Conservation (phyloP, 2,113 vertebrate genomes). For the Zosterops lateralis region DNA sequence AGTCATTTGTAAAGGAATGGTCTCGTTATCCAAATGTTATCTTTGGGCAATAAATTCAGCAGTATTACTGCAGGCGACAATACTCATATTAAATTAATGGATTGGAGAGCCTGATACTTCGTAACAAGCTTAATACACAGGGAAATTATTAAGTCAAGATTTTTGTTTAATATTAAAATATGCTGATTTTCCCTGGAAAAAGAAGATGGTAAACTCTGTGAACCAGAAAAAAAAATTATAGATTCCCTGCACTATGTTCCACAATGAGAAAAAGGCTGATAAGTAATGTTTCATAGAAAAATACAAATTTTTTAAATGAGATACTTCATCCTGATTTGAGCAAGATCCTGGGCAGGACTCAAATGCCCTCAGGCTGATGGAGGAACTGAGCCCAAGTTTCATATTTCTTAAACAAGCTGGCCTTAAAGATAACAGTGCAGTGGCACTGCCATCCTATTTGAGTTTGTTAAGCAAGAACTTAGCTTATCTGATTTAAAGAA, state of each 20-base stretch:
- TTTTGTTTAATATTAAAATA: slow-evolving; percentile 53
- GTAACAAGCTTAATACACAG: slow-evolving; percentile 16
- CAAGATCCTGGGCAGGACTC: neutral
- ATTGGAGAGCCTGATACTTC: slow-evolving; percentile 34
- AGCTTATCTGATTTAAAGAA: neutral
- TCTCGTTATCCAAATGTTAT: slow-evolving; percentile 44
- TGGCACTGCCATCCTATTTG: neutral
- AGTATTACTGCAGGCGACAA: neutral
- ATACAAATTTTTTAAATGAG: neutral
- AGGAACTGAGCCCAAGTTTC: neutral
- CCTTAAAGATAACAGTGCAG: neutral
- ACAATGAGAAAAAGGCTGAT: neutral
- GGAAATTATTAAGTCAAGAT: slow-evolving; percentile 28
- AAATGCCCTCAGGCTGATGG: neutral
- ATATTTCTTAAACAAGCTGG: neutral
- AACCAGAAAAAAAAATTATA: neutral
- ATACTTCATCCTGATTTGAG: neutral
- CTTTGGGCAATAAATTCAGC: slow-evolving; percentile 32
- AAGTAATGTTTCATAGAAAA: neutral
- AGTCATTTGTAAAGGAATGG: slow-evolving; percentile 29
- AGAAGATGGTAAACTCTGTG: neutral
- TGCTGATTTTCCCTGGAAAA: slow-evolving; percentile 28
- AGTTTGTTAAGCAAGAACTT: neutral
- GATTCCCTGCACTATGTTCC: neutral
- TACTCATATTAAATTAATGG: slow-evolving; percentile 37